A percentile compares a stretch with the other conserved stretches of the same genome.
These are phyloP conservation scores for Dyspetes luteomarginatus DNA, from an alignment of 2,888 invertebrate species.

Conservation along the genomic window DNA sequence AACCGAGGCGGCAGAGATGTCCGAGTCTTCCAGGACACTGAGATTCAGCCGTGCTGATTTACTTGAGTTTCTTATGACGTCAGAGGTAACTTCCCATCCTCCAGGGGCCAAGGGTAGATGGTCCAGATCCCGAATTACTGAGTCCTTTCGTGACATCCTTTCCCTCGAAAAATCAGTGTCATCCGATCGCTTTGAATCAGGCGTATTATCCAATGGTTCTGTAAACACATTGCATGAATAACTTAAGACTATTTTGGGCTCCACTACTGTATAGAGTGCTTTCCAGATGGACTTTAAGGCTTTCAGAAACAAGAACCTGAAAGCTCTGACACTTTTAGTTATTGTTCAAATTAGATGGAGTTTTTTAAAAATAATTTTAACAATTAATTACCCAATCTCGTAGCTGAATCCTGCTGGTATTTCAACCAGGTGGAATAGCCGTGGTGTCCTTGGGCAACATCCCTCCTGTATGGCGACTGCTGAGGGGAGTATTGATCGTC, in stretches of 20 bases:
- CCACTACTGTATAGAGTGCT: not conserved
- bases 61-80: constrained; percentile 13
- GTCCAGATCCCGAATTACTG: constrained; percentile 31
- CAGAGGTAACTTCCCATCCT: constrained; percentile 17
- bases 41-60: not conserved
- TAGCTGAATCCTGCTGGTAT: constrained; percentile 53
- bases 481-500: constrained; percentile 81
- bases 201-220: constrained; percentile 54
- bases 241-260: not conserved
- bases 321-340: not conserved
- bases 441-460: constrained; percentile 73
- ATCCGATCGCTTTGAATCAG: constrained; percentile 21
- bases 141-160: constrained; percentile 19
- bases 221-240: constrained; percentile 57
- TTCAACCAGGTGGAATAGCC: constrained; percentile 70
- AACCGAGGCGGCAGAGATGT: not conserved
- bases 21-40: constrained; percentile 6
- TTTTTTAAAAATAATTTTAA: constrained; percentile 4
- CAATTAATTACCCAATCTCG: constrained; percentile 50
- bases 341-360: not conserved
- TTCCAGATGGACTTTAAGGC: not conserved
- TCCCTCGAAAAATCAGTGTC: constrained; percentile 38
- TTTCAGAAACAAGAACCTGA: not conserved
- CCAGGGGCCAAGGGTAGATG: constrained; percentile 15
- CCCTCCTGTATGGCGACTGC: constrained; percentile 71